Base-by-base conservation (phyloP, 2,797 vertebrate genomes). In the Periophthalmus magnuspinnatus region DNA sequence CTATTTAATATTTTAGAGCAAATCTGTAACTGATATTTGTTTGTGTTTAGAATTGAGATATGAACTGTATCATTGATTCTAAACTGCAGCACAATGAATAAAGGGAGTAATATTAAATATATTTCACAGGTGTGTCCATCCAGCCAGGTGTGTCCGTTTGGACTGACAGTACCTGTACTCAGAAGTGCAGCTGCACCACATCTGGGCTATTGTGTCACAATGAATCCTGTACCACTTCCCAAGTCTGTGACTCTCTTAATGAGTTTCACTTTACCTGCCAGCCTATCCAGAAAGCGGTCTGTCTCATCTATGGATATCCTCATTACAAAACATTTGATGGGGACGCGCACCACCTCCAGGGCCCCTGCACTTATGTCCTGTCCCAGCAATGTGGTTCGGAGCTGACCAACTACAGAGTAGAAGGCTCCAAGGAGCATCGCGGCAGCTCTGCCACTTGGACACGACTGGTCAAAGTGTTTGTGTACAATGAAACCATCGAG, bases 241-340 rank as follows among this genome's bases (percentile, higher is more conserved):
- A 55, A 55, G 54, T 21, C 21, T 55, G 54, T 55, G 21, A 10
- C 8, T 5, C 52, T 55, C 2, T 55, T 22, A 13, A 55, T 55
- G 52, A 55, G 22, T 21, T 22, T 22, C 52, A 17, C 32, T 59
- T 59, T 13, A 45, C 45, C 5, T 0, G 22, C 0, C 88, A 85
- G 79, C 83, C 80, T 0, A 73, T 86, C 38, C 81, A 6, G 5
- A 72, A 84, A 3, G 7, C 38, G 0, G 81, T 84, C 19, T 94
- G 93, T 75, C 87, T 69, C 34, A 78, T 92, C 21, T 79, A 78
- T 8, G 92, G 92, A 0, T 92, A 93, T 76, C 90, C 93, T 5
- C 93, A 94, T 80, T 94, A 91, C 81, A 75, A 75, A 45, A 92
- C 89, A 16, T 94, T 93, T 7, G 93, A 94, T 68, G n/a, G 78